Evolutionary conservation across 2,113 vertebrate genomes (phyloP).

Genomic region (Reinhardtius hippoglossoides): DNA sequence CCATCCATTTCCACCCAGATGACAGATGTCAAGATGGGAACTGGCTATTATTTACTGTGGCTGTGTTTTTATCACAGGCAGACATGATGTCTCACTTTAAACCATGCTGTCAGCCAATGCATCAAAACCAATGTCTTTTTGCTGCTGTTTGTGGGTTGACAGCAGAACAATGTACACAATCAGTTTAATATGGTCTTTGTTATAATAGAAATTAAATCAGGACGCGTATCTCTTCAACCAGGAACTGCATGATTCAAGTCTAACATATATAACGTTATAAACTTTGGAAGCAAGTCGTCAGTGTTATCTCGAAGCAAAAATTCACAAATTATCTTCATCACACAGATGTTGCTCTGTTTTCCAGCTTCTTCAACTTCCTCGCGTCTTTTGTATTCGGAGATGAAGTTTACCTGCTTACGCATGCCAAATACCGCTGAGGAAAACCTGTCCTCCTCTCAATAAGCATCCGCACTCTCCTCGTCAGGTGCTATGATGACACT

Average conservation of each 20-base stretch:
- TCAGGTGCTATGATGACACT: constrained; percentile 63
- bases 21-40: constrained; percentile 84
- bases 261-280: constrained; percentile 19
- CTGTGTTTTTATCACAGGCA: constrained; percentile 81
- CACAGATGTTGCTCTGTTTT: constrained; percentile 6
- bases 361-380: constrained; percentile 7
- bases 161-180: constrained; percentile 14
- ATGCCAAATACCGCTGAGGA: constrained; percentile 23
- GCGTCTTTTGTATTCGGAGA: background rate
- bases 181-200: constrained; percentile 13
- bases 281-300: constrained; percentile 18
- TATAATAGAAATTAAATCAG: background rate
- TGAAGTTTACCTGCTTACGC: constrained; percentile 31
- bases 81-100: constrained; percentile 85
- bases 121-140: constrained; percentile 50
- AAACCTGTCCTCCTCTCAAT: constrained; percentile 41
- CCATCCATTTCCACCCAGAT: constrained; percentile 80
- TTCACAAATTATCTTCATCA: constrained; percentile 19
- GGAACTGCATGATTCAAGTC: constrained; percentile 17
- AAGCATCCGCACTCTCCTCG: constrained; percentile 46
- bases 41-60: constrained; percentile 80
- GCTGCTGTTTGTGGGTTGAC: constrained; percentile 30
- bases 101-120: constrained; percentile 63
- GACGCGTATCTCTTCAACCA: background rate
- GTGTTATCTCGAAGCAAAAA: background rate